Conservation (phyloP, 1,140 invertebrate species). For the Halictus rubicundus region DNA sequence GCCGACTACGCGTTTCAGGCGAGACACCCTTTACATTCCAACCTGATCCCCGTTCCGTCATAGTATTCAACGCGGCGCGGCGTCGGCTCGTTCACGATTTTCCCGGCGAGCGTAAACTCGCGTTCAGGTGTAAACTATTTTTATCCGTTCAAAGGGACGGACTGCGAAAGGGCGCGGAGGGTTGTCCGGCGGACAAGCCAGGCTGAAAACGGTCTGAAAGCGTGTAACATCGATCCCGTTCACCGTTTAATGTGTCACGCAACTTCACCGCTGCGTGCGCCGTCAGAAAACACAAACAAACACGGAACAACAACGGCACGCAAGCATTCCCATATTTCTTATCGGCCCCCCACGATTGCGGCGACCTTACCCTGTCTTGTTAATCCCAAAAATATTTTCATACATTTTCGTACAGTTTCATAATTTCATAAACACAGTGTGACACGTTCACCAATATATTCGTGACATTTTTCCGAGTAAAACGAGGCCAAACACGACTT, state of each 20-base stretch:
- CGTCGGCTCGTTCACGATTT: background rate
- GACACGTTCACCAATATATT: no score
- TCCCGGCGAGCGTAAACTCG: background rate
- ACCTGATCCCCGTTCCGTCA: background rate
- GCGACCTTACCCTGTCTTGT: no score
- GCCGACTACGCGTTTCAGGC: no score
- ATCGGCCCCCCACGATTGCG: no score
- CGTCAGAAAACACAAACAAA: background rate
- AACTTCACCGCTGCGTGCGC: conserved; percentile 43
- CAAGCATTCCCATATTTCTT: no score
- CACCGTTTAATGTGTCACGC: conserved; percentile 38
- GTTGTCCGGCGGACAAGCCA: conserved; percentile 45
- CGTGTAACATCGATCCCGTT: conserved; percentile 42
- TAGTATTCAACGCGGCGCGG: background rate
- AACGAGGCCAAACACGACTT: no score
- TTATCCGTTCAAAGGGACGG: conserved; percentile 48
- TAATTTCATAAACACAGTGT: no score
- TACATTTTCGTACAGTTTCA: no score
- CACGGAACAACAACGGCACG: background rate
- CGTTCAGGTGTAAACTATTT: conserved; percentile 51
- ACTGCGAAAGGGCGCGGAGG: conserved; percentile 17
- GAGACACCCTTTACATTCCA: no score
- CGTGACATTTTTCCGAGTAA: no score
- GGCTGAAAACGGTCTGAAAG: conserved; percentile 37
- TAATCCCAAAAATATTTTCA: no score